These are phyloP conservation scores for Trileptium ribeirensis DNA, from an alignment of 2,888 invertebrate genomes.

Conservation along the genomic window DNA sequence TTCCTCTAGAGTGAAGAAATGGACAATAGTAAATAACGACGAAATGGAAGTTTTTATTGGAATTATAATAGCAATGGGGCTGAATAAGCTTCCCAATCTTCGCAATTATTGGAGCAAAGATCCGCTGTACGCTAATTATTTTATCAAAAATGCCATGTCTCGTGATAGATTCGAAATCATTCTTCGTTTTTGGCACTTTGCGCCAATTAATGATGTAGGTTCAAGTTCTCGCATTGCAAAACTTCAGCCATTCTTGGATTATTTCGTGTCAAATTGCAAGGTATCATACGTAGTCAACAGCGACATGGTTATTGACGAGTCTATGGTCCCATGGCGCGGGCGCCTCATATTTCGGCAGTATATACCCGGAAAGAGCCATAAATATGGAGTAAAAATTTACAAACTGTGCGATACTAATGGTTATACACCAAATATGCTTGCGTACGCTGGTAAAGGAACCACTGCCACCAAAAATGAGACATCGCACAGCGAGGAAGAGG, in stretches of 20 bases:
- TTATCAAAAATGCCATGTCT: slow-evolving; percentile 1
- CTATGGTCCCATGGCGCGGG: slow-evolving; percentile 3
- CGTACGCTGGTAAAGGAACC: not conserved
- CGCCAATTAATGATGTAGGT: not conserved
- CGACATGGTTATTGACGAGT: not conserved
- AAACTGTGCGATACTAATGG: not conserved
- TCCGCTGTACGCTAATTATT: not conserved
- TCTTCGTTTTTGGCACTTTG: slow-evolving; percentile 3
- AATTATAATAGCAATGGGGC: not conserved
- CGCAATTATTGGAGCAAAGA: not conserved
- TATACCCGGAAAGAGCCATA: too few species aligned
- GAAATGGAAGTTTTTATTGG: not conserved
- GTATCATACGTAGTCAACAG: not conserved
- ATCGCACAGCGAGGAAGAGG: not conserved
- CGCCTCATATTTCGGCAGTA: slow-evolving; percentile 1
- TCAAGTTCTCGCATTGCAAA: not conserved
- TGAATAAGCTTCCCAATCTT: not conserved
- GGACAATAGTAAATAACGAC: not conserved
- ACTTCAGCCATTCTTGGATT: not conserved
- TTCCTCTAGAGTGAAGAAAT: not conserved
- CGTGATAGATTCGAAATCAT: not conserved
- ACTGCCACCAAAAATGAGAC: not conserved
- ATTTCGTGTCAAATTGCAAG: not conserved
- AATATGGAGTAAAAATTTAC: not conserved
- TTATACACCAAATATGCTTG: not conserved